Base-by-base conservation (phyloP, 2,888 invertebrate genomes). In the Apodemia zela region DNA sequence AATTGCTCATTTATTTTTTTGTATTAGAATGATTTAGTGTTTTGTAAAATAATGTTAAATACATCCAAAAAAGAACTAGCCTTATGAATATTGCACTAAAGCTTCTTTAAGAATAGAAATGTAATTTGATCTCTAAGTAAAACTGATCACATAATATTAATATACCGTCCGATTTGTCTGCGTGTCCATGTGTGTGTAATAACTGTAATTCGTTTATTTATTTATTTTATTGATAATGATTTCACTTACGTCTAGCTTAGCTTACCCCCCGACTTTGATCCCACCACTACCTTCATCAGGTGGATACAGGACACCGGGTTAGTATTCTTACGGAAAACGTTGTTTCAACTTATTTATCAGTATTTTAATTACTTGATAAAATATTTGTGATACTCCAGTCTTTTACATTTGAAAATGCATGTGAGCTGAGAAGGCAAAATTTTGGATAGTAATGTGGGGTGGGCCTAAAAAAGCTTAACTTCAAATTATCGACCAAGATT, bases 151-250 rank as follows among this genome's bases (percentile, higher is more conserved):
- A 64, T 69, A 71, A 69, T 72, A 67, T 73, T 71, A 74, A 74
- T 77, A 78, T 75, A 79, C 80, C 80, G 80, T 80, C 80, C 80
- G 77, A 76, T 67, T 67, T 68, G 68, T 70, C 69, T 74, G 75
- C 66, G 71, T 68, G 71, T 67, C 54, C 15, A 54, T 54, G 67
- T 68, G 71, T 71, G 69, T 65, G 70, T 72, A 72, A n/a, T 45
- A n/a, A 45, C n/a, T 45, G n/a, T 67, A 63, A 69, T 65, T 69
- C 64, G 67, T 61, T 61, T 13, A 49, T 51, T 17, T 15, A 10
- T 18, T 51, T 13, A 18, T 18, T 18, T 49, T 51, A 17, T 60
- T 51, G 35, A 11, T 15, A 33, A 17, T 45, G 15, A 4, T 15
- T 17, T 61, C 17, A 18, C n/a, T 33, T 21, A 33, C n/a, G 5